A percentile compares a stretch with the other conserved stretches of the same genome.
Evolutionary conservation across 2,113 vertebrate species (phyloP).

Genomic region (Arvicanthis niloticus): DNA sequence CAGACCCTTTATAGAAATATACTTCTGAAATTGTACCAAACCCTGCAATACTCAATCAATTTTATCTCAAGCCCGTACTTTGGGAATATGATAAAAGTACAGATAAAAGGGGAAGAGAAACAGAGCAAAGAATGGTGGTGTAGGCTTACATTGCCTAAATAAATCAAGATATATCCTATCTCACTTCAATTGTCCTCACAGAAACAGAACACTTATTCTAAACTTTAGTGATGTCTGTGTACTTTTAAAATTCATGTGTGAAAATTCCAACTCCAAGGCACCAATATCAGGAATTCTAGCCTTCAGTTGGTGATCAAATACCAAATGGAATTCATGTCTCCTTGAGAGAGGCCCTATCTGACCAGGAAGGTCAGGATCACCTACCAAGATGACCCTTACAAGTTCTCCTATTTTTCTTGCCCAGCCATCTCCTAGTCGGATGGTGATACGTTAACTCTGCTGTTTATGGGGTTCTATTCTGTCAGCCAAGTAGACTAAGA

Average conservation of each 20-base stretch:
- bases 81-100: conserved; percentile 23
- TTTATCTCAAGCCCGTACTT: conserved; percentile 63
- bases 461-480: neutral
- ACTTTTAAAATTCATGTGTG: neutral
- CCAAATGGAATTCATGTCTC: neutral
- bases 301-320: neutral
- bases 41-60: conserved; percentile 62
- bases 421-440: neutral
- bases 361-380: neutral
- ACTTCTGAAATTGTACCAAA: conserved; percentile 57
- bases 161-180: neutral
- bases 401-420: neutral
- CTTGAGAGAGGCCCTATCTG: neutral
- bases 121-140: neutral
- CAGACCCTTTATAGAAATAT: conserved; percentile 54
- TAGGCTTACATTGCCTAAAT: conserved; percentile 21
- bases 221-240: neutral
- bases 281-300: neutral
- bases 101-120: neutral
- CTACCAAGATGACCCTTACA: too few species aligned
- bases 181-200: neutral
- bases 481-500: neutral
- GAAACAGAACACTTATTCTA: neutral
- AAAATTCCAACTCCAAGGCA: neutral
- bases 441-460: neutral